Evolutionary conservation across 2,797 vertebrate species (phyloP).

Genomic region (Xenopus petersii): DNA sequence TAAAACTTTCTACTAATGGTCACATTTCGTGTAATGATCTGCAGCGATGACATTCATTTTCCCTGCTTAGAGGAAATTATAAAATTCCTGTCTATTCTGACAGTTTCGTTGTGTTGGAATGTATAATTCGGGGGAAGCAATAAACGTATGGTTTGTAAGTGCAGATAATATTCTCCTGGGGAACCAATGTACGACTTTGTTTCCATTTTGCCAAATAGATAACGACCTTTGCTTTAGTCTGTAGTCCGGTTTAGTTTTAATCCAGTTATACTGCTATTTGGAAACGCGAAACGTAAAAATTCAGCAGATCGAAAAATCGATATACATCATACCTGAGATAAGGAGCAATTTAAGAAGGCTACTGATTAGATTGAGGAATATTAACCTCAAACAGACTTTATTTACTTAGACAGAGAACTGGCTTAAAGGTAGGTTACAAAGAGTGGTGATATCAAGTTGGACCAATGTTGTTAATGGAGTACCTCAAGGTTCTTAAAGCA

Average conservation of each 20-base stretch:
- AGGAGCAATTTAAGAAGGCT: background rate
- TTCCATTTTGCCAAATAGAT: slow-evolving; percentile 23
- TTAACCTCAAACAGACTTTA: too few species aligned
- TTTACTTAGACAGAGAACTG: too few species aligned
- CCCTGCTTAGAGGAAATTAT: too few species aligned
- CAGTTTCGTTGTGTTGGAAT: background rate
- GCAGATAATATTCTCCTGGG: slow-evolving; percentile 7
- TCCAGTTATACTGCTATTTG: slow-evolving; percentile 3
- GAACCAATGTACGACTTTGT: slow-evolving; percentile 3
- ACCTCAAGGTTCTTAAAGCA: too few species aligned
- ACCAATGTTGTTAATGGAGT: too few species aligned
- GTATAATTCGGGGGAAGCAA: background rate
- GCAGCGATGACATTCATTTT: too few species aligned
- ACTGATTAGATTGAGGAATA: too few species aligned
- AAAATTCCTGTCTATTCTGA: too few species aligned
- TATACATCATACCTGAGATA: background rate
- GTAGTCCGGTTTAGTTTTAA: slow-evolving; percentile 13
- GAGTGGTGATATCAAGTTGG: too few species aligned
- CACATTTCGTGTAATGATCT: too few species aligned
- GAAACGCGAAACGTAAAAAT: background rate
- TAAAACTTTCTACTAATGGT: too few species aligned
- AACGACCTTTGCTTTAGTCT: background rate
- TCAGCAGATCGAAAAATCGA: background rate
- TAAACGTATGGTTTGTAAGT: slow-evolving; percentile 9
- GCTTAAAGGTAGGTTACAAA: too few species aligned